Evolutionary conservation across 2,113 vertebrate species (phyloP).

Genomic region (Mus pahari): DNA sequence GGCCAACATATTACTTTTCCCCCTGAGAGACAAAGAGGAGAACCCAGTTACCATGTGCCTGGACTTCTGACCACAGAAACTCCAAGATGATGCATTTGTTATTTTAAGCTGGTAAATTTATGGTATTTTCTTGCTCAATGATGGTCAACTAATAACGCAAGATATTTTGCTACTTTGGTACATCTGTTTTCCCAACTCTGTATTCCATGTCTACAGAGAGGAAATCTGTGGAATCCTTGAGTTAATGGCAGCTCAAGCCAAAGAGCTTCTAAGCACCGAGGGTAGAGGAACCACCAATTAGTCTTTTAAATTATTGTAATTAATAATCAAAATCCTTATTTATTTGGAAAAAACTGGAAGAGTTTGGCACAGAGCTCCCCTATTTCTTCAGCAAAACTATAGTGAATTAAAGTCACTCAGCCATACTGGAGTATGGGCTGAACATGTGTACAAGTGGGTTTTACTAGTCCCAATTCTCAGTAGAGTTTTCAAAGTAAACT

Average conservation of each 20-base stretch:
- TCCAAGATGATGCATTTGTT: neutral
- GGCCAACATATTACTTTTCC: neutral
- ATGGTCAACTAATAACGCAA: neutral
- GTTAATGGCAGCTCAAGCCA: neutral
- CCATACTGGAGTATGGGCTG: rapidly evolving
- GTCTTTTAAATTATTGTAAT: neutral
- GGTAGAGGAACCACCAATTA: neutral
- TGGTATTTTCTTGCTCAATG: neutral
- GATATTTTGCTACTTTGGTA: neutral
- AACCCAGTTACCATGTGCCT: neutral
- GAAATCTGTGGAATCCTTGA: neutral
- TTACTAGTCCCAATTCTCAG: rapidly evolving
- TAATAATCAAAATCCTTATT: neutral
- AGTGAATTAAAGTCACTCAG: neutral
- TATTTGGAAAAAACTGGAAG: neutral
- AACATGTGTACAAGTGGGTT: neutral
- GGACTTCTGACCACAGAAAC: neutral
- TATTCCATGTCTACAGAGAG: neutral
- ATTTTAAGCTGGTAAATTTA: neutral
- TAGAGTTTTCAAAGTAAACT: neutral
- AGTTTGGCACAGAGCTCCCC: neutral
- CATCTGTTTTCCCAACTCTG: neutral
- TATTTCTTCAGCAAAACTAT: neutral
- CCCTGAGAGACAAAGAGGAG: neutral
- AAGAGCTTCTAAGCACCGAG: neutral